Evolutionary conservation across 2,113 vertebrate species (phyloP), one percentile per base, ranked within the genome.

Genomic region (Neodontobutis hainanensis): DNA sequence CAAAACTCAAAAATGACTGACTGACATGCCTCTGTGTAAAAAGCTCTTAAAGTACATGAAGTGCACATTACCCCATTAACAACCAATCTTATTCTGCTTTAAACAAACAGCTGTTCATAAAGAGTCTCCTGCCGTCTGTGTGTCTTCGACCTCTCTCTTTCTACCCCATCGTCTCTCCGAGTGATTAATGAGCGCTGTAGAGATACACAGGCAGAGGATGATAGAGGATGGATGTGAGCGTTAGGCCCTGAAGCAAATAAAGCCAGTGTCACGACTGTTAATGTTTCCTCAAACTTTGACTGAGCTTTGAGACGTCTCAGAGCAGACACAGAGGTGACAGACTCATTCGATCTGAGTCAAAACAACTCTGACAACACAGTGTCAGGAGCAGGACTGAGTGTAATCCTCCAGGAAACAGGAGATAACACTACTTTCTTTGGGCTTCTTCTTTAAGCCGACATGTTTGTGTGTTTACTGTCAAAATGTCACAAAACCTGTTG

Each of bases 181-280:
- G 35, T 80, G 64, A 64, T 82, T 70, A 77, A 78, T 78, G 53
- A 70, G 46, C 46, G 19, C 51, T 16, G 1, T 2, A 11, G 36
- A 73, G 58, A 70, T 4, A 50, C 12, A 19, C 64, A n/a, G 40
- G 3, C n/a, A 55, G 43, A 40, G 11, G 3, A 49, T 48, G 46
- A 61, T 34, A 38, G 34, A 27, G 36, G 43, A 15, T 19, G 40
- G 7, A 51, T 2, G 5, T 44, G 16, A 11, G 55, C 16, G 9
- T 35, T 15, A 11, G 46, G 40, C 63, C 6, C 35, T 4, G 56
- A 9, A 27, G 47, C 11, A 62, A 61, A 50, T 15, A 42, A 43
- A 70, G 47, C 36, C 64, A 40, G 61, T 14, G 66, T 61, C 42
- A 55, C 34, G 36, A 42, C 36, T 6, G 2, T 44, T 56, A 19